phyloP scores from a whole-genome alignment of 2,113 vertebrate genomes.

The Regulus satrapa region DNA sequence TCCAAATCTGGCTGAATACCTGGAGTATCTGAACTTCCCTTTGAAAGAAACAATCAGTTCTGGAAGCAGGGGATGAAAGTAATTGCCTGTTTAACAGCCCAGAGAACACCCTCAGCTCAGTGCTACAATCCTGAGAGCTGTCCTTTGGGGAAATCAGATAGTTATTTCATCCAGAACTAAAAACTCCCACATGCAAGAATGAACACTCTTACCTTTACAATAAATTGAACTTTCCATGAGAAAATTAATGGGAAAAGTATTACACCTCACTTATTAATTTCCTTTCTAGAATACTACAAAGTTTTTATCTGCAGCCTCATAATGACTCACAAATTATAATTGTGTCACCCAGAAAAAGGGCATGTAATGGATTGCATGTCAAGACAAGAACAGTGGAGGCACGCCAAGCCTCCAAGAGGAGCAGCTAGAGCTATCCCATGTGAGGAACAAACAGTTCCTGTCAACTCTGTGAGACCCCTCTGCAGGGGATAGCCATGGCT shows the following conservation, averaged over 20 bases:
- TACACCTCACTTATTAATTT: not conserved
- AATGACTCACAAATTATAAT: not conserved
- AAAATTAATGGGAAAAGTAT: not conserved
- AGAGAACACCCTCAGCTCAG: not conserved
- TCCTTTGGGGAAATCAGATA: not conserved
- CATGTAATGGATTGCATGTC: not conserved
- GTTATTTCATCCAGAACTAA: not conserved
- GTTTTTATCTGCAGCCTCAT: not conserved
- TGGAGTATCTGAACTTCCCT: not conserved
- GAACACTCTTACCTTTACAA: not conserved
- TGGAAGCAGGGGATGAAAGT: not conserved
- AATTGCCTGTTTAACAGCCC: not conserved
- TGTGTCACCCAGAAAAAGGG: not conserved
- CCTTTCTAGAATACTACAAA: not conserved
- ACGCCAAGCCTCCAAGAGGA: not conserved
- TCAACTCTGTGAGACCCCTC: not conserved
- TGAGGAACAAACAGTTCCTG: rapidly evolving
- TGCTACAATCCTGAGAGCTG: not conserved
- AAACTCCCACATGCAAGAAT: not conserved
- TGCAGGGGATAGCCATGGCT: rapidly evolving
- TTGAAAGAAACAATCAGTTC: not conserved
- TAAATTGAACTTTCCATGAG: not conserved
- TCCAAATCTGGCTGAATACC: not conserved
- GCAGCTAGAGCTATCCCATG: rapidly evolving
- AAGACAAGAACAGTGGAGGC: rapidly evolving